A percentile compares a stretch with the other conserved stretches of the same genome.
Evolutionary conservation across 2,797 vertebrate species (phyloP).

Genomic region (Poeciliopsis infans): DNA sequence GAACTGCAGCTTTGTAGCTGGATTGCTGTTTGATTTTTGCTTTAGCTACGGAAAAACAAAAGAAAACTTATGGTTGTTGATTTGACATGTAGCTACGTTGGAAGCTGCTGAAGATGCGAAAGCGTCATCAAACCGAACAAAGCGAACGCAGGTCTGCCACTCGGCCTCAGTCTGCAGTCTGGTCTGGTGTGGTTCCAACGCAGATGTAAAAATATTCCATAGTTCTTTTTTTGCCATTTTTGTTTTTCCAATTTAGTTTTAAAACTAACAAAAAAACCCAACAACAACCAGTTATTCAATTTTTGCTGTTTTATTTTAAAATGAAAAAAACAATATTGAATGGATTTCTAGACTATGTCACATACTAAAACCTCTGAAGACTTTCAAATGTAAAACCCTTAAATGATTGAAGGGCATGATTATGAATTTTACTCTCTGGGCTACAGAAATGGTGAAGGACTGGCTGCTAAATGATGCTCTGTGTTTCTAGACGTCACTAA

Average conservation of each 20-base stretch:
- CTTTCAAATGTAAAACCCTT: not conserved
- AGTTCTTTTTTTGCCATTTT: too few relatives aligned
- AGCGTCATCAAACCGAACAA: too few relatives aligned
- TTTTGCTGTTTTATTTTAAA: too few relatives aligned
- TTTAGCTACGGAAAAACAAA: not conserved
- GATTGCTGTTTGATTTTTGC: not conserved
- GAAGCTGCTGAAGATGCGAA: too few relatives aligned
- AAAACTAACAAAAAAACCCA: too few relatives aligned
- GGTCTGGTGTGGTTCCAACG: too few relatives aligned
- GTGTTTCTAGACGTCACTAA: not conserved
- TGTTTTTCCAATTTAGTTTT: too few relatives aligned
- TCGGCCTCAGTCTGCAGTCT: too few relatives aligned
- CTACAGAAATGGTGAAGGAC: not conserved
- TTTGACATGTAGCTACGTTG: not conserved
- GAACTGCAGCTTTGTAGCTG: too few relatives aligned
- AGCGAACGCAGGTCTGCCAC: too few relatives aligned
- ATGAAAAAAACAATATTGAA: not conserved
- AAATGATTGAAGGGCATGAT: not conserved
- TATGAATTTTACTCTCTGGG: not conserved
- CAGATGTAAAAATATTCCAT: too few relatives aligned
- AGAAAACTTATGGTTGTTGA: not conserved
- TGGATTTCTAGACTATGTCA: not conserved
- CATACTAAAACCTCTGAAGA: not conserved
- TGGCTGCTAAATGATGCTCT: not conserved
- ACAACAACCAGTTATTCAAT: too few relatives aligned